Evolutionary conservation across 2,113 vertebrate genomes (phyloP), one percentile per base, ranked within the genome.

Genomic region (Syngnathus typhle): DNA sequence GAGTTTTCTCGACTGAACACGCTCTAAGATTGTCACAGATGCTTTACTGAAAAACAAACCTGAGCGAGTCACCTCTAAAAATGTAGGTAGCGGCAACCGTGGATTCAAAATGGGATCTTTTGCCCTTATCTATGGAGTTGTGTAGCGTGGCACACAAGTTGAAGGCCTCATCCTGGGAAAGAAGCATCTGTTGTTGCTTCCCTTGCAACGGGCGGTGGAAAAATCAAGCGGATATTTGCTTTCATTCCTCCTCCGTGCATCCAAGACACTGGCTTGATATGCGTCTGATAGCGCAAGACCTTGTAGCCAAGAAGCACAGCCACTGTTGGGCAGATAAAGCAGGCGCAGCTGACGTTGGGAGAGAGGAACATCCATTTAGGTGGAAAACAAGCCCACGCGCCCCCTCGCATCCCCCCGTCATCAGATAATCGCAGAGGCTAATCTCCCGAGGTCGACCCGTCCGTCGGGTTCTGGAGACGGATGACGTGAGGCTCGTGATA

Each of bases 131-230:
- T 51, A 43, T 36, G 46, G 49, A 46, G 10, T 54, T 44, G 43
- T 60, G 36, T 38, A 51, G 49, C 49, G n/a, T 38, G 37, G 36
- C 36, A 60, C 58, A 58, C 27, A 60, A 11, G 52, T 49, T 80
- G 78, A 85, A 90, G 88, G 87, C 84, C 82, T 82, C 68, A 27
- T 72, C 81, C 79, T 90, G 91, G 85, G 90, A 92, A 90, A 43
- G 65, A 65, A 68, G 67, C 91, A 91, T 80, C 87, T 91, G 36
- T 21, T 44, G 71, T 72, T 39, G 36, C 5, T 23, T 2, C 12
- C 7, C 21, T 41, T 44, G 39, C 65, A 55, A 36, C 38, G 62
- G 54, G 61, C 51, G 19, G 70, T 11, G 0, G 51, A 72, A 72
- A 77, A 54, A 62, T 27, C 60, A 44, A 19, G n/a, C 18, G 1